A percentile compares a stretch with the other conserved stretches of the same genome.
Conservation (phyloP, 2,888 invertebrate genomes). For the Euzophera pinguis region DNA sequence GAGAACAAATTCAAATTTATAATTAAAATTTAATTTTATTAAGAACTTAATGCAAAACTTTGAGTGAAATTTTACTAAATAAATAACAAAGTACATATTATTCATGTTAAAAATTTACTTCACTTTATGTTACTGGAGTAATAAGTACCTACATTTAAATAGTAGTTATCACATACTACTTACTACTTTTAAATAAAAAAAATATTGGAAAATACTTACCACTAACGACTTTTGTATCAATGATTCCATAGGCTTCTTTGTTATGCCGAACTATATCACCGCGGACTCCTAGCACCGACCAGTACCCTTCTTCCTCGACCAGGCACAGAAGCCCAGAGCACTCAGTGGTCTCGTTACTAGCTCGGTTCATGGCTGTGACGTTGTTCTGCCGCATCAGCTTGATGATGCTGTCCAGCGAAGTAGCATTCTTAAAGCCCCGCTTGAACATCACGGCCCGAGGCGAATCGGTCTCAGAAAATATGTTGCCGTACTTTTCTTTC, state of each 20-base stretch:
- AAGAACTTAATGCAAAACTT: no score
- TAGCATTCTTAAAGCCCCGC: slow-evolving; percentile 58
- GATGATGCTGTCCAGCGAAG: slow-evolving; percentile 53
- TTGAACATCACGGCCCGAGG: slow-evolving; percentile 59
- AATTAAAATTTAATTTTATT: background rate
- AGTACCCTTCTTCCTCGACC: slow-evolving; percentile 45
- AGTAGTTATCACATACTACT: no score
- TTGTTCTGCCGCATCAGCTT: slow-evolving; percentile 66
- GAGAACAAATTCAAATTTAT: slow-evolving; percentile 15
- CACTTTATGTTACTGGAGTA: no score
- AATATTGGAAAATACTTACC: no score
- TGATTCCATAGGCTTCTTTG: slow-evolving; percentile 68
- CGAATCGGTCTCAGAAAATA: slow-evolving; percentile 59
- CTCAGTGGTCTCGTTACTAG: slow-evolving; percentile 33
- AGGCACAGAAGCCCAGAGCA: slow-evolving; percentile 49
- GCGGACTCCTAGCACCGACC: slow-evolving; percentile 56
- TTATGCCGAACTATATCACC: slow-evolving; percentile 53
- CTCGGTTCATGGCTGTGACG: slow-evolving; percentile 46
- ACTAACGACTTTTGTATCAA: slow-evolving; percentile 77
- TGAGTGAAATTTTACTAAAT: no score
- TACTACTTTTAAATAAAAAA: no score
- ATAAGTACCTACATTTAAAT: no score
- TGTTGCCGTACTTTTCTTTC: slow-evolving; percentile 51
- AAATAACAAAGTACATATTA: no score
- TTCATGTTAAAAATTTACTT: no score